A percentile compares a stretch with the other conserved stretches of the same genome.
Conservation (phyloP, 2,888 invertebrate species). For the Odontothrips loti region DNA sequence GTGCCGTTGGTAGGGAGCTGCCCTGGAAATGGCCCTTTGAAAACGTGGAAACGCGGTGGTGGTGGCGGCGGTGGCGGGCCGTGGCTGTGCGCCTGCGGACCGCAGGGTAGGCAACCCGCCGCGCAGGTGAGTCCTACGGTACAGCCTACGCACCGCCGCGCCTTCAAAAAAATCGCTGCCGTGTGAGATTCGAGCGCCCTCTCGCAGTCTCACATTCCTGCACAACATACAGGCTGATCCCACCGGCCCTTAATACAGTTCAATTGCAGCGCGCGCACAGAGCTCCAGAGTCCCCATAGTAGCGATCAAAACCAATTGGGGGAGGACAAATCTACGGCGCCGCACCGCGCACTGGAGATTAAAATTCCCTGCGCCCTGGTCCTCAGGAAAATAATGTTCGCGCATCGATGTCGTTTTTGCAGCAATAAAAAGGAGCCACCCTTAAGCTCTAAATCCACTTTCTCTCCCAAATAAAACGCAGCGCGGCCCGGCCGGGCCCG, state of each 20-base stretch:
- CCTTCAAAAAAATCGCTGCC: no score
- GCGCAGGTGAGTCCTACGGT: background rate
- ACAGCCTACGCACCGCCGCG: no score
- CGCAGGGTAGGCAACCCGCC: background rate
- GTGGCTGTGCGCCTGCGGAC: background rate
- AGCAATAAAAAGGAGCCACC: conserved; percentile 17
- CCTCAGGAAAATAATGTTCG: background rate
- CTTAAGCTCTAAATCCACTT: conserved; percentile 26
- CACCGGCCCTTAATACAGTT: background rate
- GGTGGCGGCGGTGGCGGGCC: background rate
- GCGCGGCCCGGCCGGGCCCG: background rate
- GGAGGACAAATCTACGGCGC: background rate
- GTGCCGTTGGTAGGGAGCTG: no score
- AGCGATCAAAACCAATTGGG: background rate
- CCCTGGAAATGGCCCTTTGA: no score
- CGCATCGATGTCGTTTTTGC: conserved; percentile 15
- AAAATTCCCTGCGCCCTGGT: background rate
- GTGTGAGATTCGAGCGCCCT: no score
- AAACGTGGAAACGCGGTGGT: no score
- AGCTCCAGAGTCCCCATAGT: no score
- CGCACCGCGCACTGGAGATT: background rate
- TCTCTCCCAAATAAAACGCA: background rate
- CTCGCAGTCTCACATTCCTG: no score
- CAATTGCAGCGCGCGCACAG: background rate
- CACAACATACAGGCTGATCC: no score